Evolutionary conservation across 37 sponge, comb jelly and placozoan genomes (phyloP).

Genomic region (Eunapius fragilis): DNA sequence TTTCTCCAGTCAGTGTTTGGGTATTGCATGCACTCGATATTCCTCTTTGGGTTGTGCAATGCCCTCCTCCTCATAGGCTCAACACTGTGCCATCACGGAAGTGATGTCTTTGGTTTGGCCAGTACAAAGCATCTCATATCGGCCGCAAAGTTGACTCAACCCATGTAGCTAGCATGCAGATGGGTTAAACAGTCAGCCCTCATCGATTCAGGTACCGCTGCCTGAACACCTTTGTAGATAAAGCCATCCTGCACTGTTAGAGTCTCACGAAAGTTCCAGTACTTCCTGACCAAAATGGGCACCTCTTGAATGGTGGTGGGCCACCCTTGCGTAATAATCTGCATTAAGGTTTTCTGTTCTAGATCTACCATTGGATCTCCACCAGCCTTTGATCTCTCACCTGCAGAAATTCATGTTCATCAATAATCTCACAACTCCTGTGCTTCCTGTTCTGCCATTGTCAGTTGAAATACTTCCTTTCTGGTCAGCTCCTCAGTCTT

Average conservation of each 20-base stretch:
- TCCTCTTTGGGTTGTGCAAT: constrained; percentile 23
- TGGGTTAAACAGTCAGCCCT: too few species aligned
- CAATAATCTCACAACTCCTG: too few species aligned
- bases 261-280: too few species aligned
- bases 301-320: too few species aligned
- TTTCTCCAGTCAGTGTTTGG: constrained; percentile 25
- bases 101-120: constrained; percentile 24
- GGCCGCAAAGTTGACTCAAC: not conserved
- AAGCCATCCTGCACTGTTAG: constrained; percentile 6
- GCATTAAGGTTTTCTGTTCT: too few species aligned
- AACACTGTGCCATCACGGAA: constrained; percentile 3
- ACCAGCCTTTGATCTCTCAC: not conserved
- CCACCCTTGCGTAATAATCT: too few species aligned
- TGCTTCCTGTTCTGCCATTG: too few species aligned
- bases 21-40: constrained; percentile 5
- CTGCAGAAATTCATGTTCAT: too few species aligned
- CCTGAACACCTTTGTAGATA: not conserved
- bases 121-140: constrained; percentile 9
- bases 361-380: constrained; percentile 1
- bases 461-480: too few species aligned
- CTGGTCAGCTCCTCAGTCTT: too few species aligned
- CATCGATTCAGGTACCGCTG: constrained; percentile 8
- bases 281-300: too few species aligned
- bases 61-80: not conserved
- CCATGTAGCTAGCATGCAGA: too few species aligned